Conservation (phyloP, 2,113 vertebrate genomes). For the Melanotaenia duboulayi region DNA sequence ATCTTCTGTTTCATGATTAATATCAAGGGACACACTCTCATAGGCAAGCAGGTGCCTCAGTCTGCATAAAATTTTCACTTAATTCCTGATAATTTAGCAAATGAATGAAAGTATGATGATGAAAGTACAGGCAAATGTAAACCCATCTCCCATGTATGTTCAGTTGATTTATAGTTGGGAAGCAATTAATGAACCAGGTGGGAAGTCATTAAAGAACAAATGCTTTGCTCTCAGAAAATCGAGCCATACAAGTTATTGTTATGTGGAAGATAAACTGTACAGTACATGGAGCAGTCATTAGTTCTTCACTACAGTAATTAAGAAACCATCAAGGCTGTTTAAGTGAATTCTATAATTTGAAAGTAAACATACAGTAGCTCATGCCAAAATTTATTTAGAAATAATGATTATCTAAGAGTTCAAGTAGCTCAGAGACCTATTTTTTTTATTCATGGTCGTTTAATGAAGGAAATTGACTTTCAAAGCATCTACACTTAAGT, state of each 20-base stretch:
- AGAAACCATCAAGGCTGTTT: background rate
- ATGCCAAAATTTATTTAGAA: background rate
- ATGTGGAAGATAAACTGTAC: background rate
- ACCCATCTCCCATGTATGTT: conserved; percentile 43
- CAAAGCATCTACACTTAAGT: conserved; percentile 3
- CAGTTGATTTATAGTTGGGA: conserved; percentile 47
- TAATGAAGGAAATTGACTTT: background rate
- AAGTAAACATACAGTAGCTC: conserved; percentile 1
- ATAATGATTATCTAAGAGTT: background rate
- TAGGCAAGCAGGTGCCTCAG: background rate
- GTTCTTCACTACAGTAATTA: conserved; percentile 6
- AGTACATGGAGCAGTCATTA: background rate
- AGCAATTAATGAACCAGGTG: conserved; percentile 70
- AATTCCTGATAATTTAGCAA: conserved; percentile 19
- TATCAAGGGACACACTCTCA: background rate
- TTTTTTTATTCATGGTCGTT: conserved; percentile 3
- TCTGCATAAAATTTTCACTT: conserved; percentile 14
- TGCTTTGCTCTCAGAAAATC: conserved; percentile 29
- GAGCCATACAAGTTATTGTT: conserved; percentile 5
- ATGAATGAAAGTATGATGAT: too few species aligned
- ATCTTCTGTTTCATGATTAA: conserved; percentile 5
- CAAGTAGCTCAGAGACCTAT: background rate
- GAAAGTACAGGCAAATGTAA: background rate
- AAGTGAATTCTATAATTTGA: background rate
- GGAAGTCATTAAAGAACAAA: conserved; percentile 70